A percentile compares a stretch with the other conserved stretches of the same genome.
Evolutionary conservation across 2,113 vertebrate genomes (phyloP).

Genomic region (Benitochromis conjunctus): DNA sequence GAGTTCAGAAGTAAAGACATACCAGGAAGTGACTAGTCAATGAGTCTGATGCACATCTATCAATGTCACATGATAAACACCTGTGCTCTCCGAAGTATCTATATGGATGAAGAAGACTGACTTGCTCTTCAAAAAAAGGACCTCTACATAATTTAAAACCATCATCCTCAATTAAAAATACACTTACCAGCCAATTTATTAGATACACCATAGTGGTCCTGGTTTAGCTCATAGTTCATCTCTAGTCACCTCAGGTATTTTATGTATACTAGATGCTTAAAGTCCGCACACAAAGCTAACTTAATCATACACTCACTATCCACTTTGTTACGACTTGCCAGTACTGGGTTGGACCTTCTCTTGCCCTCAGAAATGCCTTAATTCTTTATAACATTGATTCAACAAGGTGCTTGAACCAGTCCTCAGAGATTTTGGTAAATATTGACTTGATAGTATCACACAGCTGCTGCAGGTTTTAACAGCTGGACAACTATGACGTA

Average conservation of each 20-base stretch:
- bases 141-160: neutral
- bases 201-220: neutral
- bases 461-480: neutral
- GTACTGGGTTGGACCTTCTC: too few relatives aligned
- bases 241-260: neutral
- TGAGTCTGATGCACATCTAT: neutral
- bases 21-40: neutral
- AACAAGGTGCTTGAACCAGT: neutral
- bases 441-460: neutral
- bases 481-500: neutral
- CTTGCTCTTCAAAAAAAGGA: neutral
- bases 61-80: neutral
- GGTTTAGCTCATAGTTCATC: neutral
- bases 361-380: accelerated
- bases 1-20: neutral
- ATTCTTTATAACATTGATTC: neutral
- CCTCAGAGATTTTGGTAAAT: neutral
- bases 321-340: accelerated
- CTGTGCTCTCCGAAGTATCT: neutral
- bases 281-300: neutral
- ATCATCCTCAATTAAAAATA: neutral
- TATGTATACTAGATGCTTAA: neutral
- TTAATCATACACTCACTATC: accelerated
- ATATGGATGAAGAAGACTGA: neutral
- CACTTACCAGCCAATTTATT: neutral